Percentiles rank a stretch among this genome's conserved stretches.
These are phyloP conservation scores for Aradophagus sp. DNA, from an alignment of 1,140 invertebrate species.

Conservation along the genomic window DNA sequence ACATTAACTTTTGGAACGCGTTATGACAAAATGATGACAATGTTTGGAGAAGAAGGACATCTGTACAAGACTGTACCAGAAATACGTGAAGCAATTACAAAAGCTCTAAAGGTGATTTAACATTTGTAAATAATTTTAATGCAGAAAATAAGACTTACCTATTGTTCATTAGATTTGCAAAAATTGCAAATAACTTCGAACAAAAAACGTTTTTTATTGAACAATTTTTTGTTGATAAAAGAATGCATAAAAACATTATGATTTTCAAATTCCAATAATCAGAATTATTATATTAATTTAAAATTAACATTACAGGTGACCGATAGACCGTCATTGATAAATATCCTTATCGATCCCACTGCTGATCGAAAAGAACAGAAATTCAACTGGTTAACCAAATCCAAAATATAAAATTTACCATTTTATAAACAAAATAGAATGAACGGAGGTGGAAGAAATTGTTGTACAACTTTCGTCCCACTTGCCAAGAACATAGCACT, in stretches of 20 bases:
- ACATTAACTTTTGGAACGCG: conserved; percentile 83
- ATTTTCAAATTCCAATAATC: no score
- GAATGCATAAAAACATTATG: no score
- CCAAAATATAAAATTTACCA: conserved; percentile 77
- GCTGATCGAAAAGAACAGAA: conserved; percentile 93
- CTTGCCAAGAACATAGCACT: no score
- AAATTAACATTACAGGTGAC: conserved; percentile 73
- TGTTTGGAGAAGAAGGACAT: conserved; percentile 88
- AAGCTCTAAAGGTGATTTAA: conserved; percentile 78
- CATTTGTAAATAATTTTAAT: conserved; percentile 8
- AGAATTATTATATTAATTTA: no score
- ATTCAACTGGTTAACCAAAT: conserved; percentile 93
- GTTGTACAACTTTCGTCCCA: no score
- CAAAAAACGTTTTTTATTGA: no score
- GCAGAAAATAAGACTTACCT: no score
- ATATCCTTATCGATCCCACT: conserved; percentile 90
- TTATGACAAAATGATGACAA: conserved; percentile 92
- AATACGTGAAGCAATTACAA: conserved; percentile 81
- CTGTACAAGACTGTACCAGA: conserved; percentile 86
- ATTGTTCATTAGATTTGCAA: no score
- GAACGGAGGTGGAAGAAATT: no score
- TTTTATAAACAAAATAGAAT: no score
- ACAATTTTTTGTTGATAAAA: no score
- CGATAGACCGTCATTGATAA: conserved; percentile 89
- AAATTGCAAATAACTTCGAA: no score